A percentile compares a stretch with the other conserved stretches of the same genome.
phyloP scores from a whole-genome alignment of 2,113 vertebrate genomes.

The Cheilinus undulatus region DNA sequence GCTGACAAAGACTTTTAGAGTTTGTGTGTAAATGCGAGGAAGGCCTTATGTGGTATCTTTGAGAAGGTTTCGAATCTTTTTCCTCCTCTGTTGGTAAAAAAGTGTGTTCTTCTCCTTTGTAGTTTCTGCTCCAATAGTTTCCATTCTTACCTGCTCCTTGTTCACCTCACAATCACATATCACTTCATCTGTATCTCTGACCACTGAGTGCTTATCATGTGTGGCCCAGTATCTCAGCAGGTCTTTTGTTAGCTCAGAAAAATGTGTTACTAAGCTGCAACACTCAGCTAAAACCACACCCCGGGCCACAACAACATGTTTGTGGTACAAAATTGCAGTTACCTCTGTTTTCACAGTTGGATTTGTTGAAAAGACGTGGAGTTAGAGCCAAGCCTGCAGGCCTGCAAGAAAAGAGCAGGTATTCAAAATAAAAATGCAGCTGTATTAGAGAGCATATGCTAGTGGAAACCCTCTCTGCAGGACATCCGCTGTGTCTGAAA shows the following conservation, averaged over 20 bases:
- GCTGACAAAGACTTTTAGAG: no score
- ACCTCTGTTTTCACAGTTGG: neutral
- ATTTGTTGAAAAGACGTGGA: neutral
- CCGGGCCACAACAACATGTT: conserved; percentile 19
- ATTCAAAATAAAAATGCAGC: neutral
- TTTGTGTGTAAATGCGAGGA: no score
- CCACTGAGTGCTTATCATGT: neutral
- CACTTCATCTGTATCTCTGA: neutral
- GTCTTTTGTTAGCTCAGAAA: conserved; percentile 26
- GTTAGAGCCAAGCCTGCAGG: conserved; percentile 19
- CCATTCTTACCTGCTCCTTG: neutral
- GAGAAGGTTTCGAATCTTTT: no score
- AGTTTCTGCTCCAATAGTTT: no score
- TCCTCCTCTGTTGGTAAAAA: no score
- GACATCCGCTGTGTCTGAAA: neutral
- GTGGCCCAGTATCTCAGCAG: conserved; percentile 4
- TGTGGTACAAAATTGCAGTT: neutral
- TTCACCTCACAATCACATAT: neutral
- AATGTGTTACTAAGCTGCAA: neutral
- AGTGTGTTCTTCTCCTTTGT: neutral
- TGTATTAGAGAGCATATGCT: conserved; percentile 8
- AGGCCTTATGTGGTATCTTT: no score
- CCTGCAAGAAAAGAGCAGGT: neutral
- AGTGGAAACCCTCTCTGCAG: neutral
- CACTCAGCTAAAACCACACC: conserved; percentile 6